Percentiles rank a stretch among this genome's conserved stretches.
These are phyloP conservation scores for Mergus octosetaceus DNA, from an alignment of 2,797 vertebrate genomes.

Conservation along the genomic window DNA sequence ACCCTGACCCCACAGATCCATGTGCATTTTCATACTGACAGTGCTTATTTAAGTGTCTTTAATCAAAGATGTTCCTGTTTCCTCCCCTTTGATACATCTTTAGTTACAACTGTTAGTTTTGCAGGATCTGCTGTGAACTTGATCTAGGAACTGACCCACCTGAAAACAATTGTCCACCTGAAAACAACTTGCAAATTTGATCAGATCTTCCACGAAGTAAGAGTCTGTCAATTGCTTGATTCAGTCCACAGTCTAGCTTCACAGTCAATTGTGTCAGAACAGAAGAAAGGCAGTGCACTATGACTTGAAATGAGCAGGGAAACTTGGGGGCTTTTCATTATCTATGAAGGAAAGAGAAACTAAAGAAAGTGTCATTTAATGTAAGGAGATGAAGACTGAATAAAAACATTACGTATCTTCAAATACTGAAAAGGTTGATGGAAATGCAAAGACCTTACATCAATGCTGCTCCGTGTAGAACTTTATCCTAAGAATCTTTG, in stretches of 20 bases:
- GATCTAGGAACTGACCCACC: background rate
- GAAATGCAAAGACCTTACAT: background rate
- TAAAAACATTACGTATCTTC: background rate
- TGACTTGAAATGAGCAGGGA: background rate
- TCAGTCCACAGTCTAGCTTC: background rate
- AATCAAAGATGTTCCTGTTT: background rate
- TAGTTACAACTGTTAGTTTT: background rate
- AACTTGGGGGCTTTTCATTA: background rate
- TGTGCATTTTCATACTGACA: background rate
- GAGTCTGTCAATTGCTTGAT: background rate
- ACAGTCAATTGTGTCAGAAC: background rate
- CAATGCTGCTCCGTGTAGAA: background rate
- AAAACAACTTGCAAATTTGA: background rate
- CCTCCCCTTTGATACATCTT: background rate
- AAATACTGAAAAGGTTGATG: background rate
- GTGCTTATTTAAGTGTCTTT: background rate
- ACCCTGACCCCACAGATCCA: background rate
- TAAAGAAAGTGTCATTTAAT: background rate
- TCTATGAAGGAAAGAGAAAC: background rate
- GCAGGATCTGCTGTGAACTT: background rate
- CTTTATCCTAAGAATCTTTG: background rate
- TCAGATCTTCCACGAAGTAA: background rate
- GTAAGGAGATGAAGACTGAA: background rate
- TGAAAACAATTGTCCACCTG: background rate
- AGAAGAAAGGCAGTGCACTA: background rate